A percentile compares a stretch with the other conserved stretches of the same genome.
phyloP scores from a whole-genome alignment of 2,888 invertebrate species.

The Diplolepis rosae region DNA sequence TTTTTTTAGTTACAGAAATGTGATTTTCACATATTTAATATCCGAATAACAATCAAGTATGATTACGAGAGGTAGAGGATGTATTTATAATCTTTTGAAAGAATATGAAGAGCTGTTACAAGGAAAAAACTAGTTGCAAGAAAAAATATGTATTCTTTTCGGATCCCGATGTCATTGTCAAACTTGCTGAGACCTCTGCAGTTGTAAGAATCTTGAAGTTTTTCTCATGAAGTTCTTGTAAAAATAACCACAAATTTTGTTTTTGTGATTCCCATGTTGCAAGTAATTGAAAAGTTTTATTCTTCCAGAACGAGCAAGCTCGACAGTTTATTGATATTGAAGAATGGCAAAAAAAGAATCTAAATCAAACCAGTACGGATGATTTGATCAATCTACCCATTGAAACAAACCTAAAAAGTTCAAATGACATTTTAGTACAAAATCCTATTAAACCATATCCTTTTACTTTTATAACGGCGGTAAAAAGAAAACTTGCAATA shows the following conservation, averaged over 20 bases:
- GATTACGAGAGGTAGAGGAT: no score
- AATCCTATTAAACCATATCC: constrained; percentile 75
- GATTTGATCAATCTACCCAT: not conserved
- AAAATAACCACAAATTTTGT: no score
- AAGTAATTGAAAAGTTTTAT: constrained; percentile 21
- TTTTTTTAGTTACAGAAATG: no score
- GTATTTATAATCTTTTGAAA: constrained; percentile 24
- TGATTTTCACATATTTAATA: no score
- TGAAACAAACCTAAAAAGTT: not conserved
- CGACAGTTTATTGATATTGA: constrained; percentile 46
- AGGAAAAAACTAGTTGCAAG: constrained; percentile 54
- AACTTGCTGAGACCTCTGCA: constrained; percentile 57
- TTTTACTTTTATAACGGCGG: constrained; percentile 78
- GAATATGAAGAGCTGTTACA: constrained; percentile 60
- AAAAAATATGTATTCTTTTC: constrained; percentile 65
- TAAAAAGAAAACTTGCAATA: constrained; percentile 76
- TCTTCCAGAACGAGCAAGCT: constrained; percentile 50
- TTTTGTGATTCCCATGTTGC: not conserved
- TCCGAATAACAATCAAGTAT: no score
- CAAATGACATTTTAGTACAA: constrained; percentile 40
- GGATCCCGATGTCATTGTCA: constrained; percentile 59
- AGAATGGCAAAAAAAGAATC: constrained; percentile 48
- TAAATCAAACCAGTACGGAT: constrained; percentile 40
- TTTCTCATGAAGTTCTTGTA: no score
- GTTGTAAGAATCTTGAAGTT: constrained; percentile 60